Percentiles rank a stretch among this genome's conserved stretches.
phyloP scores from a whole-genome alignment of 1,140 invertebrate species.

The Danaus plexippus region DNA sequence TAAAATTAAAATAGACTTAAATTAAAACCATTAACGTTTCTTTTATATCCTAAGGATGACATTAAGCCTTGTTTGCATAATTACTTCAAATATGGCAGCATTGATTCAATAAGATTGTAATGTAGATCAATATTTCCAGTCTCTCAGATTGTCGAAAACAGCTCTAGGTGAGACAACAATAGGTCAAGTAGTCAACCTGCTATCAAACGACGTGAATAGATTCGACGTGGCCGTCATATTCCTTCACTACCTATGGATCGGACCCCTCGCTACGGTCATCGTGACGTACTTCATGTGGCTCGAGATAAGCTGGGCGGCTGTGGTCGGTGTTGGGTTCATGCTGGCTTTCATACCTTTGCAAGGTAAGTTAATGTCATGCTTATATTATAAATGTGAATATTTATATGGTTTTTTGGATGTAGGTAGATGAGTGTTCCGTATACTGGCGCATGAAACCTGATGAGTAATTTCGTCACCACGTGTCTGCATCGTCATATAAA shows the following conservation, averaged over 20 bases:
- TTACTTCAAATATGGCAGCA: neutral
- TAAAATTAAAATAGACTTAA: too few species aligned
- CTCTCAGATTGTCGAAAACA: slow-evolving; percentile 77
- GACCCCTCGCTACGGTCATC: slow-evolving; percentile 84
- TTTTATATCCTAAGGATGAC: too few species aligned
- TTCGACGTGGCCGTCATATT: slow-evolving; percentile 80
- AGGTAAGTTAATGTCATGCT: slow-evolving; percentile 62
- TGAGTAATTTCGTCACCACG: too few species aligned
- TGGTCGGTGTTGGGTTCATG: slow-evolving; percentile 80
- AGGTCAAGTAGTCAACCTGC: slow-evolving; percentile 92
- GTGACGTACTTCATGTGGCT: slow-evolving; percentile 83
- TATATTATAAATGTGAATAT: too few species aligned
- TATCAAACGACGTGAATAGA: slow-evolving; percentile 90
- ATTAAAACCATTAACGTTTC: too few species aligned
- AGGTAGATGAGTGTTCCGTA: too few species aligned
- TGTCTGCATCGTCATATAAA: too few species aligned
- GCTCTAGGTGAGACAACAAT: slow-evolving; percentile 83
- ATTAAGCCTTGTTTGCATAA: too few species aligned
- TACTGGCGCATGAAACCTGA: too few species aligned
- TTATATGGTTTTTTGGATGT: too few species aligned
- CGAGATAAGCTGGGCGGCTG: slow-evolving; percentile 79
- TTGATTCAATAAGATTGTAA: neutral
- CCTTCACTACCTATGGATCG: slow-evolving; percentile 85
- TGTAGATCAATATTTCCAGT: slow-evolving; percentile 47
- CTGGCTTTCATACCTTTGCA: slow-evolving; percentile 88